Percentiles rank a stretch among this genome's conserved stretches.
Conservation (phyloP, 2,888 invertebrate species). For the Eilema griseolum region DNA sequence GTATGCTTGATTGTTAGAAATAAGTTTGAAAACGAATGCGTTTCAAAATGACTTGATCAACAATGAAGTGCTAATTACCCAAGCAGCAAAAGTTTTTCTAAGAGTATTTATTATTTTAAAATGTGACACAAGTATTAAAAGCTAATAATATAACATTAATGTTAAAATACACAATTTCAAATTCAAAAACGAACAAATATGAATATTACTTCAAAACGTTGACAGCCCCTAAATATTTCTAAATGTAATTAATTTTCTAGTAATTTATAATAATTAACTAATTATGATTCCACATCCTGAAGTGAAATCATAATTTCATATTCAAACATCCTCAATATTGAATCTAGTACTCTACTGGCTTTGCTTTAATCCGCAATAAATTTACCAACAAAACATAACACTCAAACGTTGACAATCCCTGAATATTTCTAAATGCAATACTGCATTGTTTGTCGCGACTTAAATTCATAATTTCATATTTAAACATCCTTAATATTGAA, state of each 20-base stretch:
- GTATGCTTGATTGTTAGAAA: not conserved
- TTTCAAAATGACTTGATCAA: not conserved
- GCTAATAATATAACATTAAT: too few species aligned
- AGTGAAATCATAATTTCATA: conserved; percentile 19
- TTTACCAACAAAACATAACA: not conserved
- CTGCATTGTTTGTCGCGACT: not conserved
- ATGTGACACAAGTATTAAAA: too few species aligned
- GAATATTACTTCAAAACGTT: too few species aligned
- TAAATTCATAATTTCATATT: conserved; percentile 20
- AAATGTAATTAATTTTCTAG: not conserved
- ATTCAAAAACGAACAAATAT: too few species aligned
- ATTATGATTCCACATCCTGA: too few species aligned
- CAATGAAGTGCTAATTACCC: not conserved
- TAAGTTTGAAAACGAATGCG: not conserved
- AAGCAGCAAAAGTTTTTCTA: not conserved
- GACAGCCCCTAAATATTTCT: not conserved
- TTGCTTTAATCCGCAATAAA: not conserved
- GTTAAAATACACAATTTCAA: too few species aligned
- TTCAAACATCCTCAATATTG: conserved; percentile 7
- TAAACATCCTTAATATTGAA: conserved; percentile 16
- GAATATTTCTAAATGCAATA: not conserved
- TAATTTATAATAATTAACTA: too few species aligned
- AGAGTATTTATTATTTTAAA: too few species aligned
- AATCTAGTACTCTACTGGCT: conserved; percentile 11
- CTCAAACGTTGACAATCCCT: not conserved